These are phyloP conservation scores for Artemia sinica DNA, from an alignment of 2,888 invertebrate genomes.

Conservation along the genomic window DNA sequence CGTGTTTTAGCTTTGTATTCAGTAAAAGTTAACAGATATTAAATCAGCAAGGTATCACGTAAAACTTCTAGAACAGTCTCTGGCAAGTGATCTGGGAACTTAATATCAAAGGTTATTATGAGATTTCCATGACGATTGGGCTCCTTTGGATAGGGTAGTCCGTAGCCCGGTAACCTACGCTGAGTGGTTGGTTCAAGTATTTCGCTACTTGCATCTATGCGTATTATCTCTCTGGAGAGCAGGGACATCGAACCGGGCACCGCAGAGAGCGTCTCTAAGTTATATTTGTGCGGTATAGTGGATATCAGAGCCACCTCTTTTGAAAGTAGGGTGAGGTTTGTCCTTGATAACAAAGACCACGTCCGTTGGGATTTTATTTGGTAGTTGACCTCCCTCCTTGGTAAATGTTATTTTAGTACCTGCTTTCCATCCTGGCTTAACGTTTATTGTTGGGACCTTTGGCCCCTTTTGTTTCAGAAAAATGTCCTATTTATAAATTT, in stretches of 20 bases:
- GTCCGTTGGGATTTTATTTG: slow-evolving; percentile 85
- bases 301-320: slow-evolving; percentile 81
- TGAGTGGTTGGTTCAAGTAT: slow-evolving; percentile 74
- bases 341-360: slow-evolving; percentile 91
- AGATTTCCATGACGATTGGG: slow-evolving; percentile 75
- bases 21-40: not conserved
- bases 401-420: slow-evolving; percentile 96
- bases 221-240: slow-evolving; percentile 64
- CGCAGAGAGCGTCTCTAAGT: slow-evolving; percentile 72
- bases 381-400: slow-evolving; percentile 81
- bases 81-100: slow-evolving; percentile 67
- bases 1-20: not conserved
- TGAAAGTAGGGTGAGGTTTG: slow-evolving; percentile 77
- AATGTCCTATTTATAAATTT: too few relatives aligned
- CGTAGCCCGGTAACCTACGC: slow-evolving; percentile 73
- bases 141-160: slow-evolving; percentile 83
- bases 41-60: slow-evolving; percentile 53
- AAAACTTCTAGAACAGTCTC: slow-evolving; percentile 67
- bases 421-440: slow-evolving; percentile 95
- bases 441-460: slow-evolving; percentile 86
- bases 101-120: slow-evolving; percentile 81
- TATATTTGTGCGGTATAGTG: slow-evolving; percentile 68
- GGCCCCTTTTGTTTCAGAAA: too few relatives aligned
- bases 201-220: slow-evolving; percentile 57
- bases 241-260: slow-evolving; percentile 67